Evolutionary conservation across 1,140 invertebrate genomes (phyloP), one percentile per base, ranked within the genome.

Genomic region (Drosophila nasuta): DNA sequence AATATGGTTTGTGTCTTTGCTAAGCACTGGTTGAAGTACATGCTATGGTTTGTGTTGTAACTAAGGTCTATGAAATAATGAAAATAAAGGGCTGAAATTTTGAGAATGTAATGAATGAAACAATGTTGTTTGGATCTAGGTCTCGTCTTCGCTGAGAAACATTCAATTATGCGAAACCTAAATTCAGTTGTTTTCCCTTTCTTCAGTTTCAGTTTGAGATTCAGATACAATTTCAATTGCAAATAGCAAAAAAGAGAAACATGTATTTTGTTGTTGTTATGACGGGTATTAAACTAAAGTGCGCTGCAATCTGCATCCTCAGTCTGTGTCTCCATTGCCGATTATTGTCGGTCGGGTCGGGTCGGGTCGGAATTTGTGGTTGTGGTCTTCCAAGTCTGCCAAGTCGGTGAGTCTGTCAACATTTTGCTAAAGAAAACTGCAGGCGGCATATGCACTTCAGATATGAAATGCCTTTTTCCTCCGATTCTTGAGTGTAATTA

Each of bases 391-490:
- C 20, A 25, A 25, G 20, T 25, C 20, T 25, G 20, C 3, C 20
- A 25, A 25, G 20, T 25, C 38, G 38, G 3, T 49, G 17, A n/a
- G 10, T 66, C 54, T 62, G 66, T 59, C 65, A 58, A 28, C 65
- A 48, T 69, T 60, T 62, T 62, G 67, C 35, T 10, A 69, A 69
- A 46, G 54, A 77, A 64, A 70, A 35, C 63, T 35, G 30, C 73
- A 64, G 77, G 68, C 46, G 43, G 43, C 35, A 15, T 10, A 11
- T 45, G 71, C 73, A 67, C 79, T 71, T 78, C 54, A 74, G 62
- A 66, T 65, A 75, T 83, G 75, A 90, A 89, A 82, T 90, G 82
- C 73, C 64, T 91, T 89, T 86, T 91, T 91, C 89, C 89, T 91
- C 76, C 38, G 41, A 59, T 51, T 70, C 78, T 83, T 60, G 82